A percentile compares a stretch with the other conserved stretches of the same genome.
Conservation (phyloP, 2,113 vertebrate species). For the Neodon shergylaensis region DNA sequence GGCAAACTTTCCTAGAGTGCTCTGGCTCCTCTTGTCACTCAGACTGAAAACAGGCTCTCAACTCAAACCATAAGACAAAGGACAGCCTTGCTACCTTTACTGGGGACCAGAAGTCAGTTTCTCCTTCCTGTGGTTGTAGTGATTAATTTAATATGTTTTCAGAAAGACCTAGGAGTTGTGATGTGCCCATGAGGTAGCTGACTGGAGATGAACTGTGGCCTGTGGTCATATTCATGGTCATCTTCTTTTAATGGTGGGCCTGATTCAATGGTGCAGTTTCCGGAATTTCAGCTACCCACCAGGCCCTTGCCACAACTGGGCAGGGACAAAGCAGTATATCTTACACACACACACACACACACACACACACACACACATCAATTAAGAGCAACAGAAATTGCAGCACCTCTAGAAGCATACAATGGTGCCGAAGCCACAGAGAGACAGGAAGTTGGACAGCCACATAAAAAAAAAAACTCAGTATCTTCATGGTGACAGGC, state of each 20-base stretch:
- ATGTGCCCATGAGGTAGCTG: not conserved
- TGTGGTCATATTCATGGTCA: not conserved
- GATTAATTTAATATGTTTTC: not conserved
- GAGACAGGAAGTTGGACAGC: too few relatives aligned
- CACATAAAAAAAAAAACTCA: too few relatives aligned
- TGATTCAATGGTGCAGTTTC: not conserved
- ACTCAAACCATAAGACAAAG: not conserved
- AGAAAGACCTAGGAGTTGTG: not conserved
- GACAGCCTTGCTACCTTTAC: not conserved
- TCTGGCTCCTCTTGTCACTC: not conserved
- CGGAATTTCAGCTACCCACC: not conserved
- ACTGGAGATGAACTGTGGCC: not conserved
- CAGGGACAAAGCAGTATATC: too few relatives aligned
- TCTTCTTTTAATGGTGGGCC: not conserved
- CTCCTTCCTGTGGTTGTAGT: not conserved
- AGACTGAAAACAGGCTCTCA: not conserved
- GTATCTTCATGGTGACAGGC: too few relatives aligned
- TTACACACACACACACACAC: too few relatives aligned
- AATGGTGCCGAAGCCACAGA: too few relatives aligned
- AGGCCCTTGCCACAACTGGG: not conserved
- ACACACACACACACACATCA: too few relatives aligned
- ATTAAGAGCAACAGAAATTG: too few relatives aligned
- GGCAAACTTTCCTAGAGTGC: not conserved
- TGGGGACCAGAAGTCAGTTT: not conserved
- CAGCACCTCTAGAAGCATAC: too few relatives aligned